Conservation (phyloP, 2,888 invertebrate species). For the Ellobium chinense region DNA sequence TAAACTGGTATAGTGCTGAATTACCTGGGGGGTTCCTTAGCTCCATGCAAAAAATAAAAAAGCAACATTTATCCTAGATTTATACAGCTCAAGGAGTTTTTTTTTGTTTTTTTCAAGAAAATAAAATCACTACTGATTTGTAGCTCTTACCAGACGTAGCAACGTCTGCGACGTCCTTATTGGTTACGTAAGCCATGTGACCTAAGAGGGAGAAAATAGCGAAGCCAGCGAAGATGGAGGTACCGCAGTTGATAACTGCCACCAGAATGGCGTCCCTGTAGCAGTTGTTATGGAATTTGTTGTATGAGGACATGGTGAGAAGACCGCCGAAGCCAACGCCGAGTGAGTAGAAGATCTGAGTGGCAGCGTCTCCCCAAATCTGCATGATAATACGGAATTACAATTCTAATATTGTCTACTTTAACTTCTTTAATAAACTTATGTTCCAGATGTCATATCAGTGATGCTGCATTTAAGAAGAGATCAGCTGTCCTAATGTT, state of each 20-base stretch:
- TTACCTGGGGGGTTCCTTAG: too few relatives aligned
- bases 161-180: slow-evolving; percentile 73
- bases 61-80: too few relatives aligned
- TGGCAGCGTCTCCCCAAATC: slow-evolving; percentile 63
- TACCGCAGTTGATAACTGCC: slow-evolving; percentile 75
- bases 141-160: slow-evolving; percentile 71
- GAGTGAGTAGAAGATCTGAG: slow-evolving; percentile 62
- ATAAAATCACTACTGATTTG: too few relatives aligned
- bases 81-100: too few relatives aligned
- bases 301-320: slow-evolving; percentile 60
- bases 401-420: too few relatives aligned
- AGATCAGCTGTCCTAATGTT: too few relatives aligned
- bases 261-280: slow-evolving; percentile 73
- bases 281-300: slow-evolving; percentile 60
- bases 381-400: slow-evolving; percentile 21
- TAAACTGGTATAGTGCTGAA: too few relatives aligned
- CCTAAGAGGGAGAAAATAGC: slow-evolving; percentile 81
- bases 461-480: too few relatives aligned
- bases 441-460: too few relatives aligned
- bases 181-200: slow-evolving; percentile 80
- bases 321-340: slow-evolving; percentile 60
- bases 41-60: too few relatives aligned
- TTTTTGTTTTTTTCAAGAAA: too few relatives aligned
- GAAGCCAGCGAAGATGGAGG: slow-evolving; percentile 77
- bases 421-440: too few relatives aligned